Conservation (phyloP, 2,888 invertebrate species). For the Drosophila eohydei region DNA sequence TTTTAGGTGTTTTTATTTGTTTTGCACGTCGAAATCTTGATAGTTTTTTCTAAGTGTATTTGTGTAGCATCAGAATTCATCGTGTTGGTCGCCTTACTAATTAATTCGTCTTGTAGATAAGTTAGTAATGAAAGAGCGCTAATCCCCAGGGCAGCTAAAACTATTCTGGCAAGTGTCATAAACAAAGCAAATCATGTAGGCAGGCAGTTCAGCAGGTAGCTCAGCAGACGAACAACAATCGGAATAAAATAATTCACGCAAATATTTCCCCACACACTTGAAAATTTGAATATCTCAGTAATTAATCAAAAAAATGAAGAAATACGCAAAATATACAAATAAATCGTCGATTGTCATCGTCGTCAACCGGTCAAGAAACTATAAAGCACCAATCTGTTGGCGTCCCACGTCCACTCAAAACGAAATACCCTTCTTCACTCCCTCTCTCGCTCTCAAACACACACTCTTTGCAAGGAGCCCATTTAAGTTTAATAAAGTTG, state of each 20-base stretch:
- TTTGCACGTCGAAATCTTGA: too few relatives aligned
- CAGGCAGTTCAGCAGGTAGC: conserved; percentile 50
- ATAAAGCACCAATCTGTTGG: conserved; percentile 65
- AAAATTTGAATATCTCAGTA: conserved; percentile 78
- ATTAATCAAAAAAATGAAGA: conserved; percentile 69
- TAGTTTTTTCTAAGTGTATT: neutral
- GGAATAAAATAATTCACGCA: conserved; percentile 56
- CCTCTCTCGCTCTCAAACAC: neutral
- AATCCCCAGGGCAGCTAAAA: conserved; percentile 49
- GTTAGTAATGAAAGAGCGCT: conserved; percentile 26
- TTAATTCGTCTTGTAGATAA: conserved; percentile 70
- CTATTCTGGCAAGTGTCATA: conserved; percentile 60
- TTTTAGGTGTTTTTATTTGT: too few relatives aligned
- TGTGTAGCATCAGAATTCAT: conserved; percentile 44
- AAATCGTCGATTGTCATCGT: conserved; percentile 76
- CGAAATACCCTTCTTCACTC: neutral
- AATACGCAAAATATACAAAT: conserved; percentile 64
- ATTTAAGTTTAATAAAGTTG: conserved; percentile 74
- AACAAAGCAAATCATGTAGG: conserved; percentile 44
- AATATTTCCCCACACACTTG: conserved; percentile 68
- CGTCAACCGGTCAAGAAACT: conserved; percentile 74
- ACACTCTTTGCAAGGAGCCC: conserved; percentile 56
- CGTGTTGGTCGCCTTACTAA: conserved; percentile 55
- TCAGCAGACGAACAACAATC: conserved; percentile 15
- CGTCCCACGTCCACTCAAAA: conserved; percentile 48